phyloP scores from a whole-genome alignment of 2,797 vertebrate species.

The Rachycentron canadum region DNA sequence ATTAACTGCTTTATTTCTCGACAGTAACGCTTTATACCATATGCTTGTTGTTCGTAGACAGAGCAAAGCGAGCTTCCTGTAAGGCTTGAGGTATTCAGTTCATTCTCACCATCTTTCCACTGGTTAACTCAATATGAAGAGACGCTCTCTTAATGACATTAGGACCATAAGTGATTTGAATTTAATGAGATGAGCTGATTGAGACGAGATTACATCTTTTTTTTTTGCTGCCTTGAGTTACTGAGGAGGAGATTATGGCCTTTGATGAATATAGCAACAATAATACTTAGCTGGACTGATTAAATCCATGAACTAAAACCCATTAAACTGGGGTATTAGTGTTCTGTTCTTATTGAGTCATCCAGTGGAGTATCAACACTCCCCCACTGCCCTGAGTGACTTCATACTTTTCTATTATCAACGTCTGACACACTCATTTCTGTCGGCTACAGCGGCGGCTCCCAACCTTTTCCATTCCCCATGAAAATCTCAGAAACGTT shows the following conservation, averaged over 20 bases:
- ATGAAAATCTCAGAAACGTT: no score
- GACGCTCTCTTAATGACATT: slow-evolving; percentile 33
- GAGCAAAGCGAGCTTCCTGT: slow-evolving; percentile 51
- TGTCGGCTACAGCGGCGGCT: neutral
- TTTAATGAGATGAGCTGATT: slow-evolving; percentile 55
- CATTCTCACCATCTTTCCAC: slow-evolving; percentile 30
- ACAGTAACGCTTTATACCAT: slow-evolving; percentile 12
- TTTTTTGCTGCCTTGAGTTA: slow-evolving; percentile 34
- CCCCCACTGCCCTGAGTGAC: slow-evolving; percentile 37
- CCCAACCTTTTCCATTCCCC: no score
- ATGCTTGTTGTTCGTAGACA: slow-evolving; percentile 71
- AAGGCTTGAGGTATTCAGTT: slow-evolving; percentile 63
- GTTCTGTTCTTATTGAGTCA: slow-evolving; percentile 65
- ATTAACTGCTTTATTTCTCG: neutral
- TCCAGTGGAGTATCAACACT: slow-evolving; percentile 46
- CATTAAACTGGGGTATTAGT: slow-evolving; percentile 42
- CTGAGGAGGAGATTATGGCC: slow-evolving; percentile 29
- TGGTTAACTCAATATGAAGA: slow-evolving; percentile 58
- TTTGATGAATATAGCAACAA: slow-evolving; percentile 51
- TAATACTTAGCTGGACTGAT: slow-evolving; percentile 47
- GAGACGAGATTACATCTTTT: slow-evolving; percentile 27
- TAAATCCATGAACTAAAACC: slow-evolving; percentile 47
- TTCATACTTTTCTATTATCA: slow-evolving; percentile 22
- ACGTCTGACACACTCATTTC: slow-evolving; percentile 11
- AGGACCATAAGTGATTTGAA: slow-evolving; percentile 27